Percentiles rank a stretch among this genome's conserved stretches.
These are phyloP conservation scores for Tetragnatha versicolor DNA, from an alignment of 1,140 invertebrate species.

Conservation along the genomic window DNA sequence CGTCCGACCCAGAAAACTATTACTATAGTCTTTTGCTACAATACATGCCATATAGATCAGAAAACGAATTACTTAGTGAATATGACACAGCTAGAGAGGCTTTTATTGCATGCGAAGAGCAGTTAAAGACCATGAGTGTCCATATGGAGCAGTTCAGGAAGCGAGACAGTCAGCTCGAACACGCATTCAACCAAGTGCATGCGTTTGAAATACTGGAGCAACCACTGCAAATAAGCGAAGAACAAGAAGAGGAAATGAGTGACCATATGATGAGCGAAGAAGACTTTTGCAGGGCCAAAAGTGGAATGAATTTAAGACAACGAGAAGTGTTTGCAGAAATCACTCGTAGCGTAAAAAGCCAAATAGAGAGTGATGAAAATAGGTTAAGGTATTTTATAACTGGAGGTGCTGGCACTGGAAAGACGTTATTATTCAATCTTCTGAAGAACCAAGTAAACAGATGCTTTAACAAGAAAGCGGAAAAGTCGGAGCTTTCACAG, in stretches of 20 bases:
- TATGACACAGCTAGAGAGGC: conserved; percentile 28
- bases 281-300: conserved; percentile 45
- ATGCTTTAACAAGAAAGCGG: conserved; percentile 57
- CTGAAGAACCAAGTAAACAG: conserved; percentile 60
- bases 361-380: conserved; percentile 50
- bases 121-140: not conserved
- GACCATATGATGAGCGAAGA: conserved; percentile 51
- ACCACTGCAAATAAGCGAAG: not conserved
- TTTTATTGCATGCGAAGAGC: conserved; percentile 41
- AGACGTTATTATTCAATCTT: conserved; percentile 61
- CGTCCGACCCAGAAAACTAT: conserved; percentile 34
- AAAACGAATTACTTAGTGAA: conserved; percentile 29
- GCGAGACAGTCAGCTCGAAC: not conserved
- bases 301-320: conserved; percentile 53
- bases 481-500: conserved; percentile 61
- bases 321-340: conserved; percentile 53
- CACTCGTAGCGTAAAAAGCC: conserved; percentile 54
- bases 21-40: conserved; percentile 39
- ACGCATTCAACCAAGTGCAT: not conserved
- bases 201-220: conserved; percentile 1
- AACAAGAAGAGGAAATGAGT: not conserved
- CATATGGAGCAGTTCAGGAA: not conserved
- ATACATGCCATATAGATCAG: conserved; percentile 31
- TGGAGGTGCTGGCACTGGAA: conserved; percentile 59
- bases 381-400: conserved; percentile 57